Percentiles rank a stretch among this genome's conserved stretches.
Conservation (phyloP, 2,888 invertebrate genomes). For the Pyrrhosoma nymphula region DNA sequence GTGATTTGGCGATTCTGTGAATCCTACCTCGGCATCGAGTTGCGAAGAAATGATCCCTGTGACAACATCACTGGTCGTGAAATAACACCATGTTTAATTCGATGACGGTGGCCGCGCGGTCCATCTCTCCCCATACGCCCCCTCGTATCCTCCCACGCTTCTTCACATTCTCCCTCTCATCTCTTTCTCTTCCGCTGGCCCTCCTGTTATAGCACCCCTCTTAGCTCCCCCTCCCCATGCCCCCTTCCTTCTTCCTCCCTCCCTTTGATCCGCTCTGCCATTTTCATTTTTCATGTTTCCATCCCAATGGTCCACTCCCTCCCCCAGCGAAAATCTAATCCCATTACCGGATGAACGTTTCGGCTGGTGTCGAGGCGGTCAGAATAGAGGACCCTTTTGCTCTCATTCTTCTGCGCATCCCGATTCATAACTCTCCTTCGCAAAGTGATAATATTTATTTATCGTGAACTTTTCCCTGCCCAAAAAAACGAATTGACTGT, state of each 20-base stretch:
- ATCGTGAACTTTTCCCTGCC: background rate
- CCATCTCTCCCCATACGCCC: no score
- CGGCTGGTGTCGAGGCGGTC: background rate
- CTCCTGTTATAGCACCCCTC: background rate
- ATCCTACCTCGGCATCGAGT: no score
- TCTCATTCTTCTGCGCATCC: background rate
- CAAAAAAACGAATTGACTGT: background rate
- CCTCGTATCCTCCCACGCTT: no score
- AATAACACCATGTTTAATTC: no score
- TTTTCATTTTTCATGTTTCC: conserved; percentile 21
- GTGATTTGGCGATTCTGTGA: no score
- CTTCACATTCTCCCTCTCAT: background rate
- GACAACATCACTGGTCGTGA: no score
- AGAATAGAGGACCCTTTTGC: background rate
- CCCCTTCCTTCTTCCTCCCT: background rate
- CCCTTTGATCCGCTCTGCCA: background rate
- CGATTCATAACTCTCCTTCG: background rate
- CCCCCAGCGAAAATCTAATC: background rate
- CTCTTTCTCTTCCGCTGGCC: background rate
- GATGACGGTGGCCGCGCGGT: no score
- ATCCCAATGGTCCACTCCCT: background rate
- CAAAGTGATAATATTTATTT: background rate
- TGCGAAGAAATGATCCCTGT: no score
- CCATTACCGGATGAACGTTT: background rate
- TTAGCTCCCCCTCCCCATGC: background rate